These are phyloP conservation scores for Phallusia fumigata DNA, from an alignment of 23 tunicate genomes.

Conservation along the genomic window DNA sequence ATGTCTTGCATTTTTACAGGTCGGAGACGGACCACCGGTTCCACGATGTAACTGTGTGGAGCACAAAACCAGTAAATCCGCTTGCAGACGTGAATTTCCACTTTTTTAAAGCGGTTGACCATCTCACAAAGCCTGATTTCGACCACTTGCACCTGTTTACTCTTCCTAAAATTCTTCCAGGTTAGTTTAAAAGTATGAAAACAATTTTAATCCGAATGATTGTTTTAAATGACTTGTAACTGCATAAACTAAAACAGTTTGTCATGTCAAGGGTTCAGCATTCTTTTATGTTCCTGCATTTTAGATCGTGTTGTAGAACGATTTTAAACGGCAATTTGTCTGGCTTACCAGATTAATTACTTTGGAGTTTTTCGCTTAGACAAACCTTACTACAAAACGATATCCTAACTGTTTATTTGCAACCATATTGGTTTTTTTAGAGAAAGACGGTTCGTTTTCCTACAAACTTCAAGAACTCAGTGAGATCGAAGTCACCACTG, in stretches of 20 bases:
- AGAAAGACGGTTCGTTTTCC: neutral
- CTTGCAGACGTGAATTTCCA: neutral
- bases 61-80: neutral
- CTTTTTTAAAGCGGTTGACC: neutral
- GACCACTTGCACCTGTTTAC: conserved; percentile 5
- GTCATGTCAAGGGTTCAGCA: too few relatives aligned
- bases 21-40: neutral
- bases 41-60: neutral
- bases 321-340: too few relatives aligned
- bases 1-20: neutral
- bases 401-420: too few relatives aligned
- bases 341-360: neutral
- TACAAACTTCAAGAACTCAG: neutral
- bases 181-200: neutral
- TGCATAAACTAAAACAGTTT: too few relatives aligned
- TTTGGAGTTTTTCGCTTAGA: too few relatives aligned
- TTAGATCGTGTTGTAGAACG: too few relatives aligned
- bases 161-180: neutral
- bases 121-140: neutral
- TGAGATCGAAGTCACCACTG: neutral
- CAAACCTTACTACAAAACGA: too few relatives aligned
- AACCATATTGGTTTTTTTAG: too few relatives aligned
- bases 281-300: too few relatives aligned
- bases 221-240: too few relatives aligned
- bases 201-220: too few relatives aligned